A percentile compares a stretch with the other conserved stretches of the same genome.
These are phyloP conservation scores for Etia nguti DNA, from an alignment of 2,113 vertebrate species.

Conservation along the genomic window DNA sequence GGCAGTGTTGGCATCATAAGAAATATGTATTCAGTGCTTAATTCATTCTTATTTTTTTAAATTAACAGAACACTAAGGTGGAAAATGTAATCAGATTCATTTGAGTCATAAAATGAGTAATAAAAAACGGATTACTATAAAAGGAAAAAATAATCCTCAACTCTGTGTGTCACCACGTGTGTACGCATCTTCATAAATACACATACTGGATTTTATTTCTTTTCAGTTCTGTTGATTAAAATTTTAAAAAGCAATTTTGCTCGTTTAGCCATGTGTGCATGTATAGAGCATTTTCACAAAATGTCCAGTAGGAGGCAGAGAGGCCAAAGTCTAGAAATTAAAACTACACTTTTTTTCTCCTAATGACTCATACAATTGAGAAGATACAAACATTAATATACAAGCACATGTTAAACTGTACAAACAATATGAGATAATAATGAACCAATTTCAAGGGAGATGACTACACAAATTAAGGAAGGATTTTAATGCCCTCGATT, in stretches of 20 bases:
- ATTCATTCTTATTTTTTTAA: neutral
- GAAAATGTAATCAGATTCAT: neutral
- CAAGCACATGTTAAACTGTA: neutral
- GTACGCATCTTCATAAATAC: neutral
- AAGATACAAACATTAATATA: neutral
- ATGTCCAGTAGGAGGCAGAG: slow-evolving; percentile 60
- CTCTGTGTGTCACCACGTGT: neutral
- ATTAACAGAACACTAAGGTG: neutral
- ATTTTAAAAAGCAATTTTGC: neutral
- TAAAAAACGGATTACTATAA: neutral
- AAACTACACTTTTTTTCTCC: neutral
- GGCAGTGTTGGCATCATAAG: neutral
- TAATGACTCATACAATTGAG: neutral
- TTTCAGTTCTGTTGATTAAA: neutral
- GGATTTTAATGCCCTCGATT: neutral
- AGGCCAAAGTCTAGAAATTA: neutral
- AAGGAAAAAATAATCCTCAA: neutral
- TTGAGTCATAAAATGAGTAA: neutral
- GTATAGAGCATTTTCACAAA: neutral
- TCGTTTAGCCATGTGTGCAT: neutral
- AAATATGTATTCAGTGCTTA: neutral
- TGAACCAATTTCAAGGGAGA: neutral
- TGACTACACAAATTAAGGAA: neutral
- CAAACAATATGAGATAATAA: neutral
- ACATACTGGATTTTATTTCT: neutral